Percentiles rank a stretch among this genome's conserved stretches.
Conservation (phyloP, 2,113 vertebrate genomes). For the Crocuta crocuta region DNA sequence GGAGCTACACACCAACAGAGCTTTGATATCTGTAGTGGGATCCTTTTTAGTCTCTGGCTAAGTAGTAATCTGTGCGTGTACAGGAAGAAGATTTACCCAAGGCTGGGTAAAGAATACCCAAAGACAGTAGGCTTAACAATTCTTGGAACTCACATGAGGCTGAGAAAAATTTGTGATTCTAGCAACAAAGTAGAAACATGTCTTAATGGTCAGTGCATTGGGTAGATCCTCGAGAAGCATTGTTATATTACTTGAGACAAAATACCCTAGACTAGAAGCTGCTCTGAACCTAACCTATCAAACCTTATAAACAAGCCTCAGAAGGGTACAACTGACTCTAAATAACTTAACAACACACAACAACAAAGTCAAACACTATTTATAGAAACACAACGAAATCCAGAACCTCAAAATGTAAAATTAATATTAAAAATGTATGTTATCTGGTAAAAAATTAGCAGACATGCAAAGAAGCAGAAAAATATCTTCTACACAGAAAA, state of each 20-base stretch:
- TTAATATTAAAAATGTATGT: background rate
- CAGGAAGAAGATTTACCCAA: background rate
- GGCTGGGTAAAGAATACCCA: background rate
- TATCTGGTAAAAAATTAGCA: background rate
- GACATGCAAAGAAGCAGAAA: background rate
- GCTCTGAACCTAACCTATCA: background rate
- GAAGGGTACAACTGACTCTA: background rate
- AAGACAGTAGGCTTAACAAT: background rate
- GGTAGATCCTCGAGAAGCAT: background rate
- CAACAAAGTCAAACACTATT: background rate
- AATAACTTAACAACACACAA: background rate
- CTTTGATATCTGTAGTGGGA: background rate
- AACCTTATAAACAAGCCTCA: background rate
- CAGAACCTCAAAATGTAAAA: background rate
- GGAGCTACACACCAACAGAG: background rate
- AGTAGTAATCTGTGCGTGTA: background rate
- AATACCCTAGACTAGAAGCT: background rate
- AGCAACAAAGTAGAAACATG: background rate
- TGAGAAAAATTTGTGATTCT: background rate
- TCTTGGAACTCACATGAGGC: background rate
- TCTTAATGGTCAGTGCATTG: background rate
- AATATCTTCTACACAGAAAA: background rate
- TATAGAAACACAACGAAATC: background rate
- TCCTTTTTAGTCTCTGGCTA: background rate
- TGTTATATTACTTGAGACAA: background rate